phyloP scores from a whole-genome alignment of 1,140 invertebrate species.

The Drosophila serrata region DNA sequence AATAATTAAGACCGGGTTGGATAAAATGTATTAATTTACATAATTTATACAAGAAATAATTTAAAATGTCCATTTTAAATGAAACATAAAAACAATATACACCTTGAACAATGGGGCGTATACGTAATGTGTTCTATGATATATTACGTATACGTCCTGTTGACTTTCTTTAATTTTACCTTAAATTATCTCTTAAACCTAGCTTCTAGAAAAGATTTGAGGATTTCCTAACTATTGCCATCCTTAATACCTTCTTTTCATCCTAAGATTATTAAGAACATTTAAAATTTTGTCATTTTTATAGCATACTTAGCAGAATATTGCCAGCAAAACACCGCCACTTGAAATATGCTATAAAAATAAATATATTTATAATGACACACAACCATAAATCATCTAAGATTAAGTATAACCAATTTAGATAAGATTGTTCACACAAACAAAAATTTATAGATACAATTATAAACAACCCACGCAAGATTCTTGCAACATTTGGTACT shows the following conservation, averaged over 20 bases:
- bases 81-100: background rate
- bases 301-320: slow-evolving; percentile 37
- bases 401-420: background rate
- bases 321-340: background rate
- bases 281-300: background rate
- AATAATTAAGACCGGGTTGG: background rate
- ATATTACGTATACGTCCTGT: background rate
- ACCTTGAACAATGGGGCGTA: background rate
- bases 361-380: background rate
- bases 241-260: background rate
- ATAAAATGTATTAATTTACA: background rate
- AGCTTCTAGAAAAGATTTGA: accelerated
- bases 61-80: background rate
- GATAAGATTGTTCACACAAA: slow-evolving; percentile 12
- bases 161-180: background rate
- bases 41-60: background rate
- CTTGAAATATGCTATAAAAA: slow-evolving; percentile 21
- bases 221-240: background rate
- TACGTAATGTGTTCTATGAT: background rate
- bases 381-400: slow-evolving; percentile 3
- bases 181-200: background rate
- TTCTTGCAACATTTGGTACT: slow-evolving; percentile 16
- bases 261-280: too few species aligned
- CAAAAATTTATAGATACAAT: background rate
- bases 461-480: slow-evolving; percentile 12